A percentile compares a stretch with the other conserved stretches of the same genome.
Conservation (phyloP, 2,888 invertebrate genomes). For the Galerucella calmariensis region DNA sequence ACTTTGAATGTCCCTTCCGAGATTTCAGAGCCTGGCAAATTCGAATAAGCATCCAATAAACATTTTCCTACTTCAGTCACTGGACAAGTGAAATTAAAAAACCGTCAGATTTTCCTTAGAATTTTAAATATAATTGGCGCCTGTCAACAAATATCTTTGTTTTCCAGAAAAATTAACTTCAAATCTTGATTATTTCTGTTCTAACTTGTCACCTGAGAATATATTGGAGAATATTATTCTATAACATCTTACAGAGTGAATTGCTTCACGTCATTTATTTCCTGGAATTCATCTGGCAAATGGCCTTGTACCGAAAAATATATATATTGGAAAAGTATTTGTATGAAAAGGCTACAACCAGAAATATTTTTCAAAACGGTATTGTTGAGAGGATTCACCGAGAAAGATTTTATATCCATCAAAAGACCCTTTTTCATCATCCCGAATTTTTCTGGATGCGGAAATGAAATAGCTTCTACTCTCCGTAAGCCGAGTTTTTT, state of each 20-base stretch:
- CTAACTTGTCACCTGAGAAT: no score
- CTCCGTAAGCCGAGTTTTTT: not conserved
- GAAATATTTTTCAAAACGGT: constrained; percentile 4
- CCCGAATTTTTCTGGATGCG: not conserved
- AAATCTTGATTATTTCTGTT: no score
- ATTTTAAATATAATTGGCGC: no score
- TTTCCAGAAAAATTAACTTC: no score
- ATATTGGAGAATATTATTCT: no score
- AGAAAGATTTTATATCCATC: constrained; percentile 8
- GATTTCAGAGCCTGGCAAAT: not conserved
- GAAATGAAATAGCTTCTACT: not conserved
- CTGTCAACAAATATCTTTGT: no score
- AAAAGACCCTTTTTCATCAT: constrained; percentile 12
- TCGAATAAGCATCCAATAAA: not conserved
- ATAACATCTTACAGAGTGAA: no score
- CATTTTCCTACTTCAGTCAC: not conserved
- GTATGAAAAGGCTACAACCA: constrained; percentile 2
- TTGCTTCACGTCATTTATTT: not conserved
- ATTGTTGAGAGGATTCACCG: not conserved
- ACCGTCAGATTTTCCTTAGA: not conserved
- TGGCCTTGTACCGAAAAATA: not conserved
- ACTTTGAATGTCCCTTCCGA: not conserved
- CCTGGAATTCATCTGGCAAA: not conserved
- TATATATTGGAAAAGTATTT: constrained; percentile 3
- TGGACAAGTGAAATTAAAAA: not conserved